Percentiles rank a stretch among this genome's conserved stretches.
Evolutionary conservation across 1,140 invertebrate species (phyloP).

Genomic region (Reticulitermes speratus): DNA sequence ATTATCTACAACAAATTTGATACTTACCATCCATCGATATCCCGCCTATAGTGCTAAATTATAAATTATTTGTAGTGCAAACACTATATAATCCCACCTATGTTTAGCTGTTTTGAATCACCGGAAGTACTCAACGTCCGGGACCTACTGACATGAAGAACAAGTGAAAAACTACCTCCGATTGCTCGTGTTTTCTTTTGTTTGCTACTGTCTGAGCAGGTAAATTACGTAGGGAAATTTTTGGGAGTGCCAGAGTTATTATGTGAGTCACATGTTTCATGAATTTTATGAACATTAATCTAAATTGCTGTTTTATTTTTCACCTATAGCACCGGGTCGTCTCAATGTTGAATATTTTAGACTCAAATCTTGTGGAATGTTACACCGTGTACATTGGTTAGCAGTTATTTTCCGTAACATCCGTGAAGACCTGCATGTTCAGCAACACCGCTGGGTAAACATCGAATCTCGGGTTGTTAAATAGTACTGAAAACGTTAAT

Average conservation of each 20-base stretch:
- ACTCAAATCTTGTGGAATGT: too few relatives aligned
- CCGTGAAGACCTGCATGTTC: too few relatives aligned
- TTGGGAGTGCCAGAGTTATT: neutral
- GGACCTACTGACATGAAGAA: conserved; percentile 29
- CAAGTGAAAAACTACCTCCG: conserved; percentile 26
- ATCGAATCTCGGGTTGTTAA: too few relatives aligned
- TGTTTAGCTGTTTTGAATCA: conserved; percentile 40
- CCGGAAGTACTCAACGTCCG: conserved; percentile 35
- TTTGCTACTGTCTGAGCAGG: neutral
- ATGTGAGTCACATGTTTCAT: too few relatives aligned
- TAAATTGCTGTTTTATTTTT: too few relatives aligned
- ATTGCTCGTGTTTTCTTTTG: neutral
- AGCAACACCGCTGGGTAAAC: too few relatives aligned
- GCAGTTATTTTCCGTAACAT: too few relatives aligned
- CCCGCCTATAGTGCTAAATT: conserved; percentile 29
- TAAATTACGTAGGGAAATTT: neutral
- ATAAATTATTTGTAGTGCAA: conserved; percentile 34
- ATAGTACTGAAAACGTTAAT: too few relatives aligned
- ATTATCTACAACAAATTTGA: neutral
- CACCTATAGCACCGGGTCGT: too few relatives aligned
- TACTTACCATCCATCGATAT: conserved; percentile 38
- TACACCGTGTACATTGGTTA: too few relatives aligned
- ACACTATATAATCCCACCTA: conserved; percentile 36
- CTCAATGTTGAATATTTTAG: too few relatives aligned
- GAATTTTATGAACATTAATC: too few relatives aligned